Percentiles rank a stretch among this genome's conserved stretches.
Evolutionary conservation across 2,888 invertebrate genomes (phyloP).

Genomic region (Heliconius cydno): DNA sequence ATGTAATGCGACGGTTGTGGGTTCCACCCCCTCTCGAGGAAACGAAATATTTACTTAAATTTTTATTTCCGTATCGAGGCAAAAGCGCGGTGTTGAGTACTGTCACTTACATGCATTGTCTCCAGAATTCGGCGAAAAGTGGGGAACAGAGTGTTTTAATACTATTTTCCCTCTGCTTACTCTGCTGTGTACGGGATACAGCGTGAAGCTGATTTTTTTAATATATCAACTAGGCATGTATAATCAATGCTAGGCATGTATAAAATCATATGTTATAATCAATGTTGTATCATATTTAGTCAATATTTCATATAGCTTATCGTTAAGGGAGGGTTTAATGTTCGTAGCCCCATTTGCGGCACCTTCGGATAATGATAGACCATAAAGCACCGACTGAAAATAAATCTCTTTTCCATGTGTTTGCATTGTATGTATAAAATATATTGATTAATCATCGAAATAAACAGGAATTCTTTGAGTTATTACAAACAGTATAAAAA

Average conservation of each 20-base stretch:
- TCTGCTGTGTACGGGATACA: too few relatives aligned
- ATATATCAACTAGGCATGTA: neutral
- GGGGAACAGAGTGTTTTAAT: too few relatives aligned
- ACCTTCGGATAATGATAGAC: neutral
- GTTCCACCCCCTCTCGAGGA: too few relatives aligned
- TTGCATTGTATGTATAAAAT: neutral
- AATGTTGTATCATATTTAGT: constrained; percentile 16
- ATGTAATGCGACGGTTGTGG: too few relatives aligned
- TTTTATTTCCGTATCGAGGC: too few relatives aligned
- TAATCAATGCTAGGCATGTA: neutral
- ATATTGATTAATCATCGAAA: neutral
- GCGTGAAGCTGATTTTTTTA: too few relatives aligned
- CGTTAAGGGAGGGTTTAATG: constrained; percentile 17
- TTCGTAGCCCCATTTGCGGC: constrained; percentile 6
- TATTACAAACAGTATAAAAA: neutral
- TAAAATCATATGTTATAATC: neutral
- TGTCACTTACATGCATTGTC: too few relatives aligned
- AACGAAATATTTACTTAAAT: too few relatives aligned
- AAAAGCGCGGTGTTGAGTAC: too few relatives aligned
- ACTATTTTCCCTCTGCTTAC: too few relatives aligned
- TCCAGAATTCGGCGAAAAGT: too few relatives aligned
- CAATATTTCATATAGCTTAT: constrained; percentile 9
- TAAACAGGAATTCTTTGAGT: neutral
- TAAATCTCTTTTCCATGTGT: neutral
- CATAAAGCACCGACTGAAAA: neutral